Percentiles rank a stretch among this genome's conserved stretches.
These are phyloP conservation scores for Adineta ricciae DNA, from an alignment of 2,888 invertebrate species.

Conservation along the genomic window DNA sequence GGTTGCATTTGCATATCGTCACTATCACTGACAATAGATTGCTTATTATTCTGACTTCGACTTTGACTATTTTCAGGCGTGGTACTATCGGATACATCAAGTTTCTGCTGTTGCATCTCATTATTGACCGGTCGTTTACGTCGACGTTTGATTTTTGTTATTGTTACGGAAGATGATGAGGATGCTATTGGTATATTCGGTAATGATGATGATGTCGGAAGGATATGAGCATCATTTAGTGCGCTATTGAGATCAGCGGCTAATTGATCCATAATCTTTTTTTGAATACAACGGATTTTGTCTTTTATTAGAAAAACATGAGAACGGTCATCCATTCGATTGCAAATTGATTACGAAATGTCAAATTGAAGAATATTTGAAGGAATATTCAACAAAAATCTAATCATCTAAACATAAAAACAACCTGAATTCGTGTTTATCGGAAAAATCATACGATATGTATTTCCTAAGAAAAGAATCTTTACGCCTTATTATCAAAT, in stretches of 20 bases:
- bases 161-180: neutral
- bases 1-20: neutral
- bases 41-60: neutral
- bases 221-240: neutral
- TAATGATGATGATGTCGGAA: neutral
- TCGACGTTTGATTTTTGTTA: neutral
- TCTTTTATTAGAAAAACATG: neutral
- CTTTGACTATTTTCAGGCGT: neutral
- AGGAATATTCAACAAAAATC: neutral
- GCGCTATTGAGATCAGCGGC: neutral
- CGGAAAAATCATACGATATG: no score
- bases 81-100: neutral
- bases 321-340: neutral
- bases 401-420: neutral
- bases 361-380: neutral
- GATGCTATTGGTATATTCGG: neutral
- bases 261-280: constrained; percentile 15
- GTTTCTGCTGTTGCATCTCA: neutral
- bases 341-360: neutral
- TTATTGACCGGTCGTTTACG: neutral
- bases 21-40: neutral
- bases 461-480: no score
- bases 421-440: no score
- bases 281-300: neutral
- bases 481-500: no score